A percentile compares a stretch with the other conserved stretches of the same genome.
phyloP scores from a whole-genome alignment of 2,888 invertebrate genomes.

The Clunio marinus region DNA sequence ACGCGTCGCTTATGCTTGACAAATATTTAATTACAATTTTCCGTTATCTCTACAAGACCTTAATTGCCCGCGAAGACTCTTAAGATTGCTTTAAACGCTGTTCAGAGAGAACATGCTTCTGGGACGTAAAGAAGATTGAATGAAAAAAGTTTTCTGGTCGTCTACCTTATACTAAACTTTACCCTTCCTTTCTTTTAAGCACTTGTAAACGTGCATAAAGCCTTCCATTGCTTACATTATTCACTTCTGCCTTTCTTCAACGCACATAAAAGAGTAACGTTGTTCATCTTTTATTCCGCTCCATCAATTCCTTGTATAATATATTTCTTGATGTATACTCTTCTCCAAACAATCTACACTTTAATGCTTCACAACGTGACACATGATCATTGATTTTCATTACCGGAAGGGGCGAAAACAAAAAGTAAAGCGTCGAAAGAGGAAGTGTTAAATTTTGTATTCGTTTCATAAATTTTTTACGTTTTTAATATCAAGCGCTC shows the following conservation, averaged over 20 bases:
- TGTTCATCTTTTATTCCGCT: no score
- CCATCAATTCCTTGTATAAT: not conserved
- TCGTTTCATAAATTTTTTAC: constrained; percentile 21
- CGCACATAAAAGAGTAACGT: not conserved
- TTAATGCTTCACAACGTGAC: constrained; percentile 5
- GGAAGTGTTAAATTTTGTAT: constrained; percentile 5
- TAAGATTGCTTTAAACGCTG: no score
- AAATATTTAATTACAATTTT: no score
- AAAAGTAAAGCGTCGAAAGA: not conserved
- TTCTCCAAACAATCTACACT: not conserved
- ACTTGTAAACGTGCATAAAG: not conserved
- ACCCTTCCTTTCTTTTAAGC: not conserved
- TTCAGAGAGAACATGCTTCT: no score
- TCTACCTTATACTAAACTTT: no score
- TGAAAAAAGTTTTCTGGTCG: no score
- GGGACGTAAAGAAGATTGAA: not conserved
- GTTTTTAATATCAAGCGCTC: not conserved
- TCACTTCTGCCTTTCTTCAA: not conserved
- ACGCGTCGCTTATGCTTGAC: not conserved
- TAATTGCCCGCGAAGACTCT: no score
- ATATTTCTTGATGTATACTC: not conserved
- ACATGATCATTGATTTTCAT: constrained; percentile 10
- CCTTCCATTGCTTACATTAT: not conserved
- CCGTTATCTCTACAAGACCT: no score
- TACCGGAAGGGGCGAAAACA: no score